Base-by-base conservation (phyloP, 2,797 vertebrate species). In the Crypturellus tataupa region DNA sequence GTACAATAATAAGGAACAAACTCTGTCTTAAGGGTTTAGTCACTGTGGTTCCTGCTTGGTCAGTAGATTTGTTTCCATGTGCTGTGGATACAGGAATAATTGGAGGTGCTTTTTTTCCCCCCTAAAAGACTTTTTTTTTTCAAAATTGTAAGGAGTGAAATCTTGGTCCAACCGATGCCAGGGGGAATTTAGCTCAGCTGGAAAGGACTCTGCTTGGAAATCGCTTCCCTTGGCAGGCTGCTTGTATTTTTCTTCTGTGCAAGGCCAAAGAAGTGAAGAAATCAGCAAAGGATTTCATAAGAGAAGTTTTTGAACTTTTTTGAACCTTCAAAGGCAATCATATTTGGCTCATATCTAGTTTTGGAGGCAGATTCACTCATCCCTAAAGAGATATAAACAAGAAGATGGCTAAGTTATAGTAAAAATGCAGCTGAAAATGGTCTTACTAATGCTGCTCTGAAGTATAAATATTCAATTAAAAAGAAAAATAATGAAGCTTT, bases 401-500 rank as follows among this genome's bases (percentile, higher is more conserved):
- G 62, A 85, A 15, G 60, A 56, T 59, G 40, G 77, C 60, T 55
- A 58, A 92, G 47, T 78, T 72, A 31, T 1, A 94, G 78, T 39
- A 81, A 91, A 94, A 96, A 92, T 31, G 80, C 9, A 18, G 60
- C 77, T 72, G 70, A 60, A 91, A 95, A 90, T 89, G 51, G 51
- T 60, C 33, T 73, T 89, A 25, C 56, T 93, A 80, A 89, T 90
- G 78, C 55, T 92, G 37, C 55, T 93, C 68, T 82, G 81, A 96
- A 91, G 56, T 90, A 58, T 73, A 91, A 93, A 81, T 87, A 82
- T 89, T 92, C 96, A 90, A 86, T 87, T 90, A 94, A 83, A 90
- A 59, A 72, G 72, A 90, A 91, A 94, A 94, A 95, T 95, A 92
- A 87, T 87, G 58, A 87, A 89, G 80, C 53, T 90, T 91, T 94